Percentiles rank a stretch among this genome's conserved stretches.
phyloP scores from a whole-genome alignment of 2,113 vertebrate species.

The Sebastes schlegelii region DNA sequence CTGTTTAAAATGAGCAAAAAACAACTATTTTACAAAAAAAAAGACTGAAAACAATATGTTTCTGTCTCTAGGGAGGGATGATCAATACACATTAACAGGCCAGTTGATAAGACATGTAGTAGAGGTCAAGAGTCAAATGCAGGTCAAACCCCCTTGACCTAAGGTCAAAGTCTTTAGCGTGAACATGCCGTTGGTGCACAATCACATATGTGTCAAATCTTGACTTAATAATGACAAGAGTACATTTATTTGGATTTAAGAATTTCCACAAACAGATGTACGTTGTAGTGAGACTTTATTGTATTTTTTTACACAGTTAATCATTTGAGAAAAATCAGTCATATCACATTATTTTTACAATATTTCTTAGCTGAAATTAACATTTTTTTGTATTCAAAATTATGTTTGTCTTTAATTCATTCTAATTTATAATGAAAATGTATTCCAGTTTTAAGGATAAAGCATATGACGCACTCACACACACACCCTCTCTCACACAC shows the following conservation, averaged over 20 bases:
- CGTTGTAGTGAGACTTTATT: neutral
- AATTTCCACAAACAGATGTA: slow-evolving; percentile 18
- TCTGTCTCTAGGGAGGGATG: slow-evolving; percentile 86
- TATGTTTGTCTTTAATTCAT: neutral
- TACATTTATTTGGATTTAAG: slow-evolving; percentile 36
- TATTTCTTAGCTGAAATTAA: neutral
- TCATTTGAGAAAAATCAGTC: slow-evolving; percentile 2
- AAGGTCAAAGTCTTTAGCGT: slow-evolving; percentile 92
- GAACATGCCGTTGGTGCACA: slow-evolving; percentile 86
- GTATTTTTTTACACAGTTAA: neutral
- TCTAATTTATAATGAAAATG: slow-evolving; percentile 4
- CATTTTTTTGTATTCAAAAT: neutral
- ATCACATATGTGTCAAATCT: slow-evolving; percentile 53
- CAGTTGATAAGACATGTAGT: slow-evolving; percentile 93
- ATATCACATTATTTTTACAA: slow-evolving; percentile 2
- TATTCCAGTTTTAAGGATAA: slow-evolving; percentile 3
- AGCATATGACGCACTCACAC: neutral
- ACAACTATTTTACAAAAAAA: neutral
- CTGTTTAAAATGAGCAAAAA: neutral
- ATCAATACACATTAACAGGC: slow-evolving; percentile 92
- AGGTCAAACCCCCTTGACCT: slow-evolving; percentile 95
- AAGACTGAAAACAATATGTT: neutral
- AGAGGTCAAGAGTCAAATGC: slow-evolving; percentile 95
- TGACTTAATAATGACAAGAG: slow-evolving; percentile 27
- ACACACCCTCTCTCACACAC: slow-evolving; percentile 13